Evolutionary conservation across 2,888 invertebrate genomes (phyloP).

Genomic region (Metalampra italica): DNA sequence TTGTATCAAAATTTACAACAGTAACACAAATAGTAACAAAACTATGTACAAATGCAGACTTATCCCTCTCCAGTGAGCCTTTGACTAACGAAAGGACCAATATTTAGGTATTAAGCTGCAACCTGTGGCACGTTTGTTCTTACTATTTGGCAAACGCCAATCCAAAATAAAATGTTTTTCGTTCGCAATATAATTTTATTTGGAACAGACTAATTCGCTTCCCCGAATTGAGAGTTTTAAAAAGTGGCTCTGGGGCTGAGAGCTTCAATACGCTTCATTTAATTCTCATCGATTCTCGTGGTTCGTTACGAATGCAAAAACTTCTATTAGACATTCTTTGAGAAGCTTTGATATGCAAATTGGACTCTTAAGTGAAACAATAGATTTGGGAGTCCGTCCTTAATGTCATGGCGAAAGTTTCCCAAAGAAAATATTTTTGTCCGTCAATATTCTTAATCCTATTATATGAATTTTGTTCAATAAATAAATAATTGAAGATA

Average conservation of each 20-base stretch:
- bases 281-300: conserved; percentile 54
- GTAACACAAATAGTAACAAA: too few species aligned
- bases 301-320: conserved; percentile 70
- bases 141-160: too few species aligned
- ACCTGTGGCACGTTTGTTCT: too few species aligned
- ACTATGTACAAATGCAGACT: too few species aligned
- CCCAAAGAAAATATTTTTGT: neutral
- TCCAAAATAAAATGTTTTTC: neutral
- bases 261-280: conserved; percentile 41
- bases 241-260: conserved; percentile 6
- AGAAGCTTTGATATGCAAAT: conserved; percentile 66
- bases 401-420: conserved; percentile 15
- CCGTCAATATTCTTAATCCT: neutral
- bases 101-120: too few species aligned
- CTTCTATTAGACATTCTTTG: conserved; percentile 58
- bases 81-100: too few species aligned
- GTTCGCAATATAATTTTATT: conserved; percentile 13
- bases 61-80: too few species aligned
- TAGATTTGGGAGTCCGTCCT: conserved; percentile 44
- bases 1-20: too few species aligned
- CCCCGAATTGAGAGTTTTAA: neutral
- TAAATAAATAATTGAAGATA: neutral
- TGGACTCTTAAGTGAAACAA: conserved; percentile 57
- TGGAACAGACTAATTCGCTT: conserved; percentile 10
- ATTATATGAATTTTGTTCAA: too few species aligned